These are phyloP conservation scores for Mantis religiosa DNA, from an alignment of 2,888 invertebrate genomes.

Conservation along the genomic window DNA sequence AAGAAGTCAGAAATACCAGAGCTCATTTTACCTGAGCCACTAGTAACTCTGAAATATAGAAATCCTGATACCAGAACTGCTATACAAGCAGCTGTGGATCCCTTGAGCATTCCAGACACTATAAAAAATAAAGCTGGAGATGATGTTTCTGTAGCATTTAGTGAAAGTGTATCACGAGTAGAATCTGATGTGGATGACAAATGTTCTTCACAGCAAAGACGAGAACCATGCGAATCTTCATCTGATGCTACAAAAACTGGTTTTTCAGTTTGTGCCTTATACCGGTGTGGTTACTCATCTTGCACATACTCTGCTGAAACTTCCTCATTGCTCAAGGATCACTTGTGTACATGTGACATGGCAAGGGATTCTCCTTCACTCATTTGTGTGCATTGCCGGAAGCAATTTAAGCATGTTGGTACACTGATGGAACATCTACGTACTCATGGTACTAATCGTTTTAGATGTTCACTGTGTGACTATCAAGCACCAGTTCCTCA, in stretches of 20 bases:
- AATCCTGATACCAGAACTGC: constrained; percentile 22
- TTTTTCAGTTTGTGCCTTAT: constrained; percentile 47
- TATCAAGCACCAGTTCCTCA: constrained; percentile 39
- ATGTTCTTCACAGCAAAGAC: neutral
- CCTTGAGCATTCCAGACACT: constrained; percentile 24
- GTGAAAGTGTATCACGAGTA: neutral
- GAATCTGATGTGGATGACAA: neutral
- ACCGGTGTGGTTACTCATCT: constrained; percentile 47
- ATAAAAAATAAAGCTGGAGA: neutral
- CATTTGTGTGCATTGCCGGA: constrained; percentile 52
- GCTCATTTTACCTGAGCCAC: constrained; percentile 28
- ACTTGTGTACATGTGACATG: constrained; percentile 40
- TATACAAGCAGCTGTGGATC: constrained; percentile 32
- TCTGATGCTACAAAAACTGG: constrained; percentile 37
- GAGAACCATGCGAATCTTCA: neutral
- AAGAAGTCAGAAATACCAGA: neutral
- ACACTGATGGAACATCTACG: constrained; percentile 51
- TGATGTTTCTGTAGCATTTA: too few species aligned
- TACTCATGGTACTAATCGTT: constrained; percentile 55
- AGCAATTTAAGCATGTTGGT: constrained; percentile 42
- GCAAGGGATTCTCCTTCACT: constrained; percentile 39
- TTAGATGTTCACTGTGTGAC: constrained; percentile 57
- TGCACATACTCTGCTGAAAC: constrained; percentile 45
- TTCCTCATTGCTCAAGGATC: constrained; percentile 41
- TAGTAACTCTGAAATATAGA: constrained; percentile 31